Evolutionary conservation across 2,113 vertebrate species (phyloP).

Genomic region (Pipra filicauda): DNA sequence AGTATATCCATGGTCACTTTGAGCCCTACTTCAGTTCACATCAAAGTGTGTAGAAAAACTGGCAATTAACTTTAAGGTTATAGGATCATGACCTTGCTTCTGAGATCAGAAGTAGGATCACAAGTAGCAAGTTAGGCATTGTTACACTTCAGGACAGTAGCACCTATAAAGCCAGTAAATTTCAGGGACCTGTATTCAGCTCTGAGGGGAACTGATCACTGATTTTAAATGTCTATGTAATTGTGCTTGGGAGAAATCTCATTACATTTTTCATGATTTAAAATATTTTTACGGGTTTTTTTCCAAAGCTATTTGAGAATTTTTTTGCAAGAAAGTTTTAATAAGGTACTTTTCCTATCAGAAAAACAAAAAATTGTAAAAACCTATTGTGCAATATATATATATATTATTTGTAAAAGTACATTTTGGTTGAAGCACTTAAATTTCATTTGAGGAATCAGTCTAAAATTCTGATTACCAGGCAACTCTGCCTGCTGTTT

Average conservation of each 20-base stretch:
- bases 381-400: neutral
- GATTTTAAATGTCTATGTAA: neutral
- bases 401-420: neutral
- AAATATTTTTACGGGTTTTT: neutral
- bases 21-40: conserved; percentile 13
- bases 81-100: conserved; percentile 35
- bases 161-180: neutral
- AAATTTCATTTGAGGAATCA: neutral
- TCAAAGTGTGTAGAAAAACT: conserved; percentile 33
- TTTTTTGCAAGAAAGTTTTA: neutral
- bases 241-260: neutral
- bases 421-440: neutral
- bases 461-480: neutral
- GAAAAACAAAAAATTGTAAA: neutral
- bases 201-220: neutral
- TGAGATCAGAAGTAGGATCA: conserved; percentile 27
- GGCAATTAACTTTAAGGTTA: conserved; percentile 45
- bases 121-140: neutral
- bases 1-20: neutral
- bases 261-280: neutral
- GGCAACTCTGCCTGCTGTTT: neutral
- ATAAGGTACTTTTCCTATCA: neutral
- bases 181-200: neutral
- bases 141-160: neutral
- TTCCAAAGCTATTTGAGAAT: neutral